Evolutionary conservation across 2,888 invertebrate species (phyloP), one percentile per base, ranked within the genome.

Genomic region (Blera fallax): DNA sequence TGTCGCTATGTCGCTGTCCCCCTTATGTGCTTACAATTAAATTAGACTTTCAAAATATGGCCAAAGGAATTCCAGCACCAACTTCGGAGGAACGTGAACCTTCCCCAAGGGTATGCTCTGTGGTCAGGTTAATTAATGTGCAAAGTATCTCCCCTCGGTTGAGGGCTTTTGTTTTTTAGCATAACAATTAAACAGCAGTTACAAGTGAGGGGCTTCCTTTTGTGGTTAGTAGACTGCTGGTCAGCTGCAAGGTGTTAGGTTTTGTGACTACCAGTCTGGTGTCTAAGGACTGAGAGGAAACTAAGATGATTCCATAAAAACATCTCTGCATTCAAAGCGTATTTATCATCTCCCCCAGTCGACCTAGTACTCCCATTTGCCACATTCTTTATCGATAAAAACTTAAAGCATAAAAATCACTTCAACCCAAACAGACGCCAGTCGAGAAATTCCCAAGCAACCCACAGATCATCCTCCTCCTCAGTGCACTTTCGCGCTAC

Each of bases 281-380:
- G 24, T 24, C 24, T 24, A 4, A 24, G 24, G 2, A 24, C 24
- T 24, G 2, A 4, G 24, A 3, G 24, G 24, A 3, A 24, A 24
- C 2, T n/a, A 4, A 24, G 2, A 24, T 24, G 4, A 24, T 34
- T 2, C 14, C 11, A 5, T 14, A n/a, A 40, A 14, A 40, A 11
- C n/a, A 34, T 6, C n/a, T 8, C 45, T 60, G 11, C 58, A 67
- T 77, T 77, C 21, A 77, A 52, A 52, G 10, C 48, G 58, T 69
- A 79, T 79, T 62, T 64, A 72, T 64, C 54, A 56, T 65, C 40
- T 14, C 27, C 16, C 11, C 21, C 48, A 14, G 24, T 64, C 74
- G 80, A 80, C 80, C 74, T 60, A 74, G 58, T 67, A 74, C 32
- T 67, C 74, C 24, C 58, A 60, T 70, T 70, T 18, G 10, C n/a